Percentiles rank a stretch among this genome's conserved stretches.
phyloP scores from a whole-genome alignment of 1,140 invertebrate species.

The Cydia amplana region DNA sequence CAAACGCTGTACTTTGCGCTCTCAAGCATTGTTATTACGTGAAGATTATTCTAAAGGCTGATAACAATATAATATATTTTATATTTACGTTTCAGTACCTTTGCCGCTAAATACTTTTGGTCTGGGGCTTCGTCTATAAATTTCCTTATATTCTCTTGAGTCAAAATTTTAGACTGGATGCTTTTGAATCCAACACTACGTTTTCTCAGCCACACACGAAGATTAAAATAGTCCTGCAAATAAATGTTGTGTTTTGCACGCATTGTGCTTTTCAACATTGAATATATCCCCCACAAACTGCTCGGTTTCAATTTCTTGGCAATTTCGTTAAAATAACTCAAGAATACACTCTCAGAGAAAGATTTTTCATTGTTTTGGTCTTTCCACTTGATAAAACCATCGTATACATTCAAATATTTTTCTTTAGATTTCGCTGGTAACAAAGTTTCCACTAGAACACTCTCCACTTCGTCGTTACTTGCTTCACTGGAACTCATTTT shows the following conservation, averaged over 20 bases:
- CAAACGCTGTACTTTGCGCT: neutral
- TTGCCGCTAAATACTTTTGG: neutral
- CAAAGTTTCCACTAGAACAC: neutral
- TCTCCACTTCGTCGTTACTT: slow-evolving; percentile 9
- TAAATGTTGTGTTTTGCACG: slow-evolving; percentile 1
- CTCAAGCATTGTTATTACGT: neutral
- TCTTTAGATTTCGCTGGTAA: neutral
- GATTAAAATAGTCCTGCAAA: neutral
- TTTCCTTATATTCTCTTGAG: neutral
- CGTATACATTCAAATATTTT: neutral
- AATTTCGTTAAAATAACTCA: neutral
- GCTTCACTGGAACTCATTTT: slow-evolving; percentile 6
- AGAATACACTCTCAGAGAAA: neutral
- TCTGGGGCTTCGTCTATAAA: neutral
- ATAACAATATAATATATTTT: neutral
- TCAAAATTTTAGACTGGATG: neutral
- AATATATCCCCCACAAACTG: neutral
- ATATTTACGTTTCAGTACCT: neutral
- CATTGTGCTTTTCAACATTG: slow-evolving; percentile 5
- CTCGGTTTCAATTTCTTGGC: neutral
- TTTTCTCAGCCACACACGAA: neutral
- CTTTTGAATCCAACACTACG: slow-evolving; percentile 3
- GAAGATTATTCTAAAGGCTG: neutral
- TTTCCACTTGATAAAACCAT: neutral
- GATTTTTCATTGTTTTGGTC: slow-evolving; percentile 3